Evolutionary conservation across 2,888 invertebrate genomes (phyloP), one percentile per base, ranked within the genome.

Genomic region (Leptopilina myrica): DNA sequence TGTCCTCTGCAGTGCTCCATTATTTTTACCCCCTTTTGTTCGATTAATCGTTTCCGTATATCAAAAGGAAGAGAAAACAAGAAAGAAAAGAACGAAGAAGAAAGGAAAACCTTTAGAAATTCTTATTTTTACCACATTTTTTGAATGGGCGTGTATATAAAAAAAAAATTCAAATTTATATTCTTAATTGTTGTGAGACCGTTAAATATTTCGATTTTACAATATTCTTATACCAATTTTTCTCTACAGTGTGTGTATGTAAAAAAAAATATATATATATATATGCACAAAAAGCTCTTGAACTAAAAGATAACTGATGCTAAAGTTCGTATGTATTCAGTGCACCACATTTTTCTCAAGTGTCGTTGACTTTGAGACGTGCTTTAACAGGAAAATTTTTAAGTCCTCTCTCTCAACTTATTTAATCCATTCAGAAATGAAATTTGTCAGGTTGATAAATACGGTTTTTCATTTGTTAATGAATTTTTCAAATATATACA

Each of bases 331-430:
- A 62, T 20, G 62, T 20, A 62, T 62, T 62, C 62, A 62, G 62
- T 20, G 62, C 62, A 62, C 62, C 62, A 62, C 62, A 62, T 62
- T 62, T 62, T 62, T 62, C 62, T 62, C 62, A 62, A 62, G 62
- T 62, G 62, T 62, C 62, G 62, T 62, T 62, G 62, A 62, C 62
- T 62, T 62, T 62, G 62, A 62, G 62, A 62, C 62, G 62, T 62
- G 20, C 62, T 62, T 62, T 62, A 33, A n/a, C 62, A 62, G 62
- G 20, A 43, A 62, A 15, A 15, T 62, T 62, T 33, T 33, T 62
- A 62, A 62, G 20, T 20, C 8, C 62, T 62, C 20, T 62, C 20
- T 62, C 62, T 62, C 62, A 62, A 62, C 20, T 62, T 62, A 62
- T 62, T 62, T 62, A 62, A 62, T 62, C 62, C 20, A 62, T 62